Evolutionary conservation across 2,888 invertebrate species (phyloP), one percentile per base, ranked within the genome.

Genomic region (Zele albiditarsus): DNA sequence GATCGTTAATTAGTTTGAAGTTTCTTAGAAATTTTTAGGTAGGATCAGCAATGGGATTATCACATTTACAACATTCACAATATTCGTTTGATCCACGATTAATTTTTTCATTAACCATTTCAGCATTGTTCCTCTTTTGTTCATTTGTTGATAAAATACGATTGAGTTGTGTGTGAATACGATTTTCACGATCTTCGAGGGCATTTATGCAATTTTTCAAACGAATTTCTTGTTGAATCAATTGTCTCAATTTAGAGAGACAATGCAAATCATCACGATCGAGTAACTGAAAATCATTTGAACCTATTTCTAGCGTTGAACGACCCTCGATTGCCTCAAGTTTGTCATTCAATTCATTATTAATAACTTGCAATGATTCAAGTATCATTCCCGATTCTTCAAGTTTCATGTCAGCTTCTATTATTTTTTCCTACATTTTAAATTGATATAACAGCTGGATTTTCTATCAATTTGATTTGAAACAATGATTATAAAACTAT

Each of bases 311-410:
- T 4, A 80, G 77, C 58, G 86, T 82, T 10, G 23, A 6, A 46
- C 46, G 16, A 6, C 20, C 20, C 42, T 73, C 53, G 10, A 53
- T 25, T 8, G 58, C 46, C 3, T 71, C 68, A 1, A 86, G 73
- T 27, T 79, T 81, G 10, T 82, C 77, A 3, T 80, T 77, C 72
- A 85, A 80, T 60, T 88, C 88, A 3, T 81, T 77, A 57, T 88
- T 89, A 12, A 76, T 76, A 6, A 81, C 57, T 58, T 83, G 82
- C 6, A 88, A 58, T 0, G 84, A 85, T 20, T 85, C 85, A n/a
- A 89, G 71, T 65, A 87, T 82, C 82, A 85, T 85, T n/a, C 75
- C 80, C 0, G 79, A 80, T 74, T 89, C 87, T 70, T 87, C 85
- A 3, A 88, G 75, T 68, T 85, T 79, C 3, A 87, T 80, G 31